Evolutionary conservation across 2,797 vertebrate species (phyloP).

Genomic region (Austrolebias charrua): DNA sequence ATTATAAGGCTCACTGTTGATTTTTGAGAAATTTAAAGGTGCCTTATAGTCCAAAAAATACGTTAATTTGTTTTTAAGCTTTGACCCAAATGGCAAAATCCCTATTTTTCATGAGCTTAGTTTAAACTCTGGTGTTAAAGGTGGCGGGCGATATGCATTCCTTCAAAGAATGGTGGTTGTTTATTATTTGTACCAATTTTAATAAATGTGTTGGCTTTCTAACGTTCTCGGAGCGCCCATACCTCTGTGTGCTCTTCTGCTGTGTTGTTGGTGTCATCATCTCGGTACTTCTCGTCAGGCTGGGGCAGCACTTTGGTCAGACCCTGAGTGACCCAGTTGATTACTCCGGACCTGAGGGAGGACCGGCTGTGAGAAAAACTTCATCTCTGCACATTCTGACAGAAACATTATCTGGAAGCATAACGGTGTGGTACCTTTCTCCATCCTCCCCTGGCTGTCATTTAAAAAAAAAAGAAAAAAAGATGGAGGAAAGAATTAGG

Average conservation of each 20-base stretch:
- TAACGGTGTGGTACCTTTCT: slow-evolving; percentile 57
- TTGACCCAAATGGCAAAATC: too few species aligned
- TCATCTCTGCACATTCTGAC: not conserved
- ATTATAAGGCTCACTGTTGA: too few species aligned
- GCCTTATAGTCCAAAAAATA: too few species aligned
- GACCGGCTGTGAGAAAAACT: not conserved
- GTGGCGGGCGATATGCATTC: too few species aligned
- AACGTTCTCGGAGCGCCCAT: too few species aligned
- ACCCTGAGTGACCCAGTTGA: slow-evolving; percentile 87
- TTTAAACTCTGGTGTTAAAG: too few species aligned
- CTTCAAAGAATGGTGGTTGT: too few species aligned
- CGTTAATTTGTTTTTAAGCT: too few species aligned
- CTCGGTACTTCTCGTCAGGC: slow-evolving; percentile 78
- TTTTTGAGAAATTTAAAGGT: too few species aligned
- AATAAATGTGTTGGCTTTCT: too few species aligned
- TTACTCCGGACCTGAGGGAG: slow-evolving; percentile 75
- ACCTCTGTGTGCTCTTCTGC: slow-evolving; percentile 74
- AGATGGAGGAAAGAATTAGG: not conserved
- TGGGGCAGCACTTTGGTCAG: slow-evolving; percentile 88
- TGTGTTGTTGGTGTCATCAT: slow-evolving; percentile 3
- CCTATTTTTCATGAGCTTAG: too few species aligned
- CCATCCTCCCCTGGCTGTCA: slow-evolving; percentile 53
- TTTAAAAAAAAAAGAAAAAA: not conserved
- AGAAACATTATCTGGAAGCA: not conserved
- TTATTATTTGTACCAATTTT: too few species aligned